Evolutionary conservation across 2,113 vertebrate species (phyloP).

Genomic region (Edolisoma coerulescens): DNA sequence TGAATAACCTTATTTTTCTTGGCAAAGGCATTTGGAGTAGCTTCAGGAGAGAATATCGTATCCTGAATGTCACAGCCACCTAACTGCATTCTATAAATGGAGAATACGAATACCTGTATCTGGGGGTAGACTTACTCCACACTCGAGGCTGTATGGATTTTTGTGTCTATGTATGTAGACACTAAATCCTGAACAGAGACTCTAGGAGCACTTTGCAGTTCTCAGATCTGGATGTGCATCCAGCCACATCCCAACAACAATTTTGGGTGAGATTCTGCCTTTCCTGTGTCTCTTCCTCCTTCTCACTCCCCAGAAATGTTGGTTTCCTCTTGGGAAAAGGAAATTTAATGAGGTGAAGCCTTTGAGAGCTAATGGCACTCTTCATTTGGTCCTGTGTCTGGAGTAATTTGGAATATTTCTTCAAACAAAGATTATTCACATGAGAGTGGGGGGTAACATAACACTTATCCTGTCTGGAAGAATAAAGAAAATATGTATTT

Average conservation of each 20-base stretch:
- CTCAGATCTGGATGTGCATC: background rate
- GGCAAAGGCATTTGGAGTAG: background rate
- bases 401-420: background rate
- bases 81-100: background rate
- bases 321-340: background rate
- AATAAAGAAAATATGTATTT: background rate
- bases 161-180: too few species aligned
- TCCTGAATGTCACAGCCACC: background rate
- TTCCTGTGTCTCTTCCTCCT: background rate
- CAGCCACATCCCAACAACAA: background rate
- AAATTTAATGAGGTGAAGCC: background rate
- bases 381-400: background rate
- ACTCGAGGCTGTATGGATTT: background rate
- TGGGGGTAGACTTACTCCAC: background rate
- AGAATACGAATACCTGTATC: background rate
- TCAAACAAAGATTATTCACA: background rate
- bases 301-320: background rate
- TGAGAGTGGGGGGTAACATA: background rate
- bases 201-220: background rate
- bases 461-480: background rate
- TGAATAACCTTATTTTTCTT: background rate
- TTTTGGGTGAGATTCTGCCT: background rate
- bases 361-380: rapidly evolving
- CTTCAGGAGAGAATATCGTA: rapidly evolving
- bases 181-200: background rate